phyloP scores from a whole-genome alignment of 2,113 vertebrate genomes.

The Rhinogobius similis region DNA sequence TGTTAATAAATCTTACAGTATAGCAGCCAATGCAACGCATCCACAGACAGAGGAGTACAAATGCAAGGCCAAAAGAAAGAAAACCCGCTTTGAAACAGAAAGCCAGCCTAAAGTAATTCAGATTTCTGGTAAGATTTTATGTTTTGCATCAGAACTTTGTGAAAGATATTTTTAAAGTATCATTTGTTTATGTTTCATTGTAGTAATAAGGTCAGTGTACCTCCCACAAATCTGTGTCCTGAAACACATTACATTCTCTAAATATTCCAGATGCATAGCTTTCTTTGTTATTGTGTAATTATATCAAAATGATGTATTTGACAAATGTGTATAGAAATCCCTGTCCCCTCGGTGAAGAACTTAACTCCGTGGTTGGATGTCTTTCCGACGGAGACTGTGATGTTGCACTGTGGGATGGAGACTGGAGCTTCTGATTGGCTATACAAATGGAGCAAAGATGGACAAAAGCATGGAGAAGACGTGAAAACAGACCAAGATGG shows the following conservation, averaged over 20 bases:
- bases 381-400: slow-evolving; percentile 53
- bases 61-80: slow-evolving; percentile 33
- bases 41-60: neutral
- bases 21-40: fast-evolving
- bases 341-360: slow-evolving; percentile 25
- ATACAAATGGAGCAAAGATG: slow-evolving; percentile 39
- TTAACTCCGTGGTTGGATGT: slow-evolving; percentile 38
- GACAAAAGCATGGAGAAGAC: fast-evolving
- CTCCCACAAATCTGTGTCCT: too few species aligned
- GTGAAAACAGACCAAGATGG: neutral
- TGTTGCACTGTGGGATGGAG: slow-evolving; percentile 36
- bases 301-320: neutral
- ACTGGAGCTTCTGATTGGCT: slow-evolving; percentile 32
- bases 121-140: slow-evolving; percentile 34
- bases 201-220: neutral
- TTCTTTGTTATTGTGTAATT: neutral
- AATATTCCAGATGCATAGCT: too few species aligned
- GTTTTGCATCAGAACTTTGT: neutral
- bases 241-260: too few species aligned
- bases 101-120: neutral
- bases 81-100: neutral
- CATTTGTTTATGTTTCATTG: neutral
- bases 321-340: slow-evolving; percentile 36
- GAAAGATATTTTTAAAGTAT: too few species aligned
- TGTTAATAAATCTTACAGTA: fast-evolving